phyloP scores from a whole-genome alignment of 2,797 vertebrate species.

The Lepus oiostolus region DNA sequence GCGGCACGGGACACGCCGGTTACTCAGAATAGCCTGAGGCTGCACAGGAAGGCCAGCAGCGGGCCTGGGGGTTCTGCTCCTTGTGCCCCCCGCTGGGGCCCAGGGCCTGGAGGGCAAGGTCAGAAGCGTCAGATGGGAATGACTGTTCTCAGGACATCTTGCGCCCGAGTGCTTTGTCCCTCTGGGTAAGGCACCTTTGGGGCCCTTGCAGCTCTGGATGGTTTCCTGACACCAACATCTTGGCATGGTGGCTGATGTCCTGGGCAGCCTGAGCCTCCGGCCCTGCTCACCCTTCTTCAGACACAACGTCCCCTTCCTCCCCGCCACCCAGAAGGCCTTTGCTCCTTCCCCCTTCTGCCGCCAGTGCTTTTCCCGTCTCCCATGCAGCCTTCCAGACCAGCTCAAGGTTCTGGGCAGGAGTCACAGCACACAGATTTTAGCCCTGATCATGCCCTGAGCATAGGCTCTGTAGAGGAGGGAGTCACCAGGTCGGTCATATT shows the following conservation, averaged over 20 bases:
- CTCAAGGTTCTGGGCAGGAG: background rate
- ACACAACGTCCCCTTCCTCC: background rate
- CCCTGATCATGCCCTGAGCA: constrained; percentile 6
- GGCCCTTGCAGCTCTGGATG: background rate
- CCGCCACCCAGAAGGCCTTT: background rate
- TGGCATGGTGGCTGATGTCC: background rate
- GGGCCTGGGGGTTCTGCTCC: background rate
- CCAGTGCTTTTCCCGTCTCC: background rate
- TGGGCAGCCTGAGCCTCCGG: background rate
- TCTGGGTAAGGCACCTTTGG: background rate
- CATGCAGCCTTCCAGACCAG: background rate
- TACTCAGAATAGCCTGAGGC: background rate
- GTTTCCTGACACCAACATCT: background rate
- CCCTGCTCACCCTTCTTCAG: background rate
- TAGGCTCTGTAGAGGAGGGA: background rate
- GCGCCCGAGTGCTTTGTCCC: background rate
- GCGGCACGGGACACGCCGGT: background rate
- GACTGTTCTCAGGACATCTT: background rate
- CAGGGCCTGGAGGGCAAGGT: background rate
- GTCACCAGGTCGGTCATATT: background rate
- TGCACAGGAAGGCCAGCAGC: background rate
- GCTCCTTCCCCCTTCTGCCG: background rate
- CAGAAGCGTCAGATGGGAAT: background rate
- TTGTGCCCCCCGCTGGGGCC: background rate
- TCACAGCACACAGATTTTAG: constrained; percentile 8